Evolutionary conservation across 2,113 vertebrate species (phyloP), one percentile per base, ranked within the genome.

Genomic region (Mesocricetus auratus): DNA sequence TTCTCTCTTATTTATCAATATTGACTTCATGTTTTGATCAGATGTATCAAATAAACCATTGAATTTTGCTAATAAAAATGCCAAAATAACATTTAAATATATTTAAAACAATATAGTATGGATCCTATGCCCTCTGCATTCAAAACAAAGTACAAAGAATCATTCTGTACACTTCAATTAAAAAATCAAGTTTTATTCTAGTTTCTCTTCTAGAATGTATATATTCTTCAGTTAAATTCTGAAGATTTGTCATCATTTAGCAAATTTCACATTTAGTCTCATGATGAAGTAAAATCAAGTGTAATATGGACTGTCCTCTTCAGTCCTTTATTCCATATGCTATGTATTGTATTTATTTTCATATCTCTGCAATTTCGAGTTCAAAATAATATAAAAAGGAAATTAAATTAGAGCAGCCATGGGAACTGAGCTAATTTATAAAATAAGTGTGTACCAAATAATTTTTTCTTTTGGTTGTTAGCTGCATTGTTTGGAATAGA

Each of bases 351-450:
- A 33, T 31, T n/a, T 73, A 5, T 62, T 31, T 82, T 92, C 53
- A 69, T 50, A 81, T 91, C 93, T 82, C 1, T 36, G 58, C 4
- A 75, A 83, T 33, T 79, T 94, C 94, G 62, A 77, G 39, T 81
- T 11, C 7, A 93, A 82, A 58, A 1, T 87, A 68, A 91, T 68
- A 74, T 78, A 83, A 86, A 90, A 81, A 17, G 47, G 91, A 91
- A 8, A 69, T 15, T 73, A 81, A 91, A 62, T 66, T 58, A 86
- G 24, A 95, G 0, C 3, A 74, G 4, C 19, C 79, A 93, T 83
- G 21, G 82, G 87, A 83, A 60, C 15, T 74, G 19, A 50, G 45
- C 13, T 82, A 66, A 15, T 68, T 89, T 77, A 90, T 10, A 16
- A 81, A 71, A 56, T 81, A 56, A 56, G 8, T 17, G 7, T 56